Percentiles rank a stretch among this genome's conserved stretches.
These are phyloP conservation scores for Oceanodroma leucorhoa DNA, from an alignment of 2,797 vertebrate genomes.

Conservation along the genomic window DNA sequence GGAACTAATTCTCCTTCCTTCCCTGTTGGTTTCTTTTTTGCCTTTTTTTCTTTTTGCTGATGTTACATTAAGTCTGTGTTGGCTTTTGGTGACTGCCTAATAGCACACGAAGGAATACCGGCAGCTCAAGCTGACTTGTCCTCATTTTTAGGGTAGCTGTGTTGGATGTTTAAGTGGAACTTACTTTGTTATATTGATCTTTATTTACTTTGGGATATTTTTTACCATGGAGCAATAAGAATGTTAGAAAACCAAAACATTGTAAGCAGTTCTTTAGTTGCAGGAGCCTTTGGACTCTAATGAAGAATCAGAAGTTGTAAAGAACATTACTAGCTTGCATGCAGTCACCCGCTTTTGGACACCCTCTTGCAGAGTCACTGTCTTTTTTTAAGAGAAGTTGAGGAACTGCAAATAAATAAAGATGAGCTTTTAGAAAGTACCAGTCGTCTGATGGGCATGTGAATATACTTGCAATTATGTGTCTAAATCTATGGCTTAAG, in stretches of 20 bases:
- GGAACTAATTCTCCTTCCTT: neutral
- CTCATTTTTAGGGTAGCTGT: neutral
- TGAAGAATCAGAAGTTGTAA: neutral
- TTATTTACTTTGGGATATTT: neutral
- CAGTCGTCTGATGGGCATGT: neutral
- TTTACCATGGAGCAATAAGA: neutral
- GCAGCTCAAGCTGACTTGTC: neutral
- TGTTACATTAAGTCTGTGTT: neutral
- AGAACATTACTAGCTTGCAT: neutral
- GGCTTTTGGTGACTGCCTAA: neutral
- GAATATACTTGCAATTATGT: neutral
- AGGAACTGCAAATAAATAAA: neutral
- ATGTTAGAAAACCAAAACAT: neutral
- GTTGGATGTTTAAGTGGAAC: neutral
- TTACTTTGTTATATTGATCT: neutral
- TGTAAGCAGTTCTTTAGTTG: neutral
- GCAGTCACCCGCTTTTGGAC: neutral
- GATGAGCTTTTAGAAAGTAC: neutral
- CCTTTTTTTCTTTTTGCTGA: neutral
- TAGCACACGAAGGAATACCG: fast-evolving
- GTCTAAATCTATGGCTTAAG: neutral
- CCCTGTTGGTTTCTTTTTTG: neutral
- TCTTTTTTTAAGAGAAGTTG: neutral
- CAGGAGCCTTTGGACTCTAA: neutral
- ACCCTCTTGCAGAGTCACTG: neutral